A percentile compares a stretch with the other conserved stretches of the same genome.
phyloP scores from a whole-genome alignment of 1,140 invertebrate genomes.

The Sipha flava region DNA sequence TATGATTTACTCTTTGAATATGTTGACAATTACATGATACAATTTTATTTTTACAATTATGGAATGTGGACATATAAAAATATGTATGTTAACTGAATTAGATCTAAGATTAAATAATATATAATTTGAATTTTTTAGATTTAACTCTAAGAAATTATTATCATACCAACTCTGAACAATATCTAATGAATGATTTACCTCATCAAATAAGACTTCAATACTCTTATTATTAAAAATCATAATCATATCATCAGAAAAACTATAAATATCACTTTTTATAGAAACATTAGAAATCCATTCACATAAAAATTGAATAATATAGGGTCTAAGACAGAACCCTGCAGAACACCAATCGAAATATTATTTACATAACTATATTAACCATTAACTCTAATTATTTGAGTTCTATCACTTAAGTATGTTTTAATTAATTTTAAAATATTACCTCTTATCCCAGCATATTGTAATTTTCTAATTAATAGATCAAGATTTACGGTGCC shows the following conservation, averaged over 20 bases:
- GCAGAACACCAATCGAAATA: not conserved
- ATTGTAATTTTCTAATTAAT: not conserved
- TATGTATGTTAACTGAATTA: not conserved
- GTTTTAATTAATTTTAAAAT: not conserved
- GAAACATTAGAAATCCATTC: no score
- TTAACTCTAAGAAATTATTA: not conserved
- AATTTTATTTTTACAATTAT: not conserved
- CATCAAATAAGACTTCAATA: not conserved
- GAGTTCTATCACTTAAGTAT: not conserved
- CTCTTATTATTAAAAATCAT: not conserved
- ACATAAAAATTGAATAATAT: no score
- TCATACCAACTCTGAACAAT: not conserved
- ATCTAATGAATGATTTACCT: not conserved
- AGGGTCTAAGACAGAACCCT: no score
- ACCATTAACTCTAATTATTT: not conserved
- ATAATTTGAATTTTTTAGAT: not conserved
- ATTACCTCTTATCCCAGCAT: not conserved
- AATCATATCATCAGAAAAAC: not conserved
- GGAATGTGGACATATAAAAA: not conserved
- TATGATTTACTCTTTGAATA: not conserved
- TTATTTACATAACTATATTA: not conserved
- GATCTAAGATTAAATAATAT: not conserved
- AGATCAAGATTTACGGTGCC: not conserved
- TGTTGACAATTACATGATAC: not conserved
- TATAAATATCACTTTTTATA: not conserved